Evolutionary conservation across 1,140 invertebrate genomes (phyloP).

Genomic region (Aphis gossypii): DNA sequence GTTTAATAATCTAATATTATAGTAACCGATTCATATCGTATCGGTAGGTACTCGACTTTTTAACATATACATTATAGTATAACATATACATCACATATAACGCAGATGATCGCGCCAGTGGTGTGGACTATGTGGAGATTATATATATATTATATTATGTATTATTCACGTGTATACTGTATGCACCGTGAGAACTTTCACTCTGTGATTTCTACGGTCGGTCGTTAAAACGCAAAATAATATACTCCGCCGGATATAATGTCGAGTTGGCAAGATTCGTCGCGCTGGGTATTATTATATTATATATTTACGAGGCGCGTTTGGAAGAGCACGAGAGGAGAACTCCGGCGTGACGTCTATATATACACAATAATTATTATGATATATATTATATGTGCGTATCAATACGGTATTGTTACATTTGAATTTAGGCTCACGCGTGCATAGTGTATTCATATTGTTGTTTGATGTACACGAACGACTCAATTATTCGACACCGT

Average conservation of each 20-base stretch:
- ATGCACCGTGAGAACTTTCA: conserved; percentile 1
- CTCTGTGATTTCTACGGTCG: not conserved
- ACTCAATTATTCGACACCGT: conserved; percentile 44
- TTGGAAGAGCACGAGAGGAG: not conserved
- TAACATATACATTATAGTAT: too few species aligned
- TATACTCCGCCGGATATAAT: not conserved
- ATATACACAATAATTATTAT: conserved; percentile 11
- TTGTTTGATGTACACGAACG: not conserved
- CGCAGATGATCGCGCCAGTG: too few species aligned
- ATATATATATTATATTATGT: not conserved
- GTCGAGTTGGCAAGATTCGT: not conserved
- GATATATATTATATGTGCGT: not conserved
- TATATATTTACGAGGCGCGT: not conserved
- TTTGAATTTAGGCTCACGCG: not conserved
- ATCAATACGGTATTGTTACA: not conserved
- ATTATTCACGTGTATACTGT: too few species aligned
- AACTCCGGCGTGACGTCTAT: not conserved
- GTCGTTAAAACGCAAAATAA: not conserved
- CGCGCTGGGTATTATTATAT: not conserved
- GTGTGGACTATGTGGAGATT: too few species aligned
- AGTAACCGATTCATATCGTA: too few species aligned
- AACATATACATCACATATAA: too few species aligned
- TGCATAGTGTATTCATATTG: not conserved
- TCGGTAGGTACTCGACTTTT: too few species aligned
- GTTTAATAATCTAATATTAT: too few species aligned